Percentiles rank a stretch among this genome's conserved stretches.
Evolutionary conservation across 1,140 invertebrate genomes (phyloP).

Genomic region (Ceratina calcarata): DNA sequence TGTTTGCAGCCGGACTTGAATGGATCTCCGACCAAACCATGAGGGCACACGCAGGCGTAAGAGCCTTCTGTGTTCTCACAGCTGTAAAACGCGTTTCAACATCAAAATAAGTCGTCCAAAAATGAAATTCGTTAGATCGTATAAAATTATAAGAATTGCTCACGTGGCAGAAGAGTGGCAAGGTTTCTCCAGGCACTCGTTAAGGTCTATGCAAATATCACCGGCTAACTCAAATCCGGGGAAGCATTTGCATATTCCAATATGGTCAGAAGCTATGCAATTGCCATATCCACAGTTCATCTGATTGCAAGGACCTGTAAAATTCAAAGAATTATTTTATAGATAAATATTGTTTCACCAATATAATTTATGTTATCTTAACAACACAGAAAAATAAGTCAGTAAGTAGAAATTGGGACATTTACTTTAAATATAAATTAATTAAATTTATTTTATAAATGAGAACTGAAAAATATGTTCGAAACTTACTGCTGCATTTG

Average conservation of each 20-base stretch:
- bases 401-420: no score
- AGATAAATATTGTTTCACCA: neutral
- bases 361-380: no score
- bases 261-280: constrained; percentile 86
- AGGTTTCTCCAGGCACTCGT: constrained; percentile 89
- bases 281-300: constrained; percentile 87
- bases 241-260: constrained; percentile 87
- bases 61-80: constrained; percentile 90
- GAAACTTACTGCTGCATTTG: constrained; percentile 87
- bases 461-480: no score
- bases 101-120: neutral
- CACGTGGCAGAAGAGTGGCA: constrained; percentile 89
- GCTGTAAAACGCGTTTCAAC: constrained; percentile 63
- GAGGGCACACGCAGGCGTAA: constrained; percentile 87
- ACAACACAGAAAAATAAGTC: no score
- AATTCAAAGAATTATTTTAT: constrained; percentile 23
- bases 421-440: neutral
- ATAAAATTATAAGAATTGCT: constrained; percentile 50
- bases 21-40: constrained; percentile 90
- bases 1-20: constrained; percentile 85
- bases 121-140: neutral
- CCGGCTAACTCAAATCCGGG: constrained; percentile 86
- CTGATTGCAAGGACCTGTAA: constrained; percentile 87
- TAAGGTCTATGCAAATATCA: constrained; percentile 88
- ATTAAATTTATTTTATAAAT: no score